Percentiles rank a stretch among this genome's conserved stretches.
Conservation (phyloP, 2,888 invertebrate genomes). For the Torymus auratus region DNA sequence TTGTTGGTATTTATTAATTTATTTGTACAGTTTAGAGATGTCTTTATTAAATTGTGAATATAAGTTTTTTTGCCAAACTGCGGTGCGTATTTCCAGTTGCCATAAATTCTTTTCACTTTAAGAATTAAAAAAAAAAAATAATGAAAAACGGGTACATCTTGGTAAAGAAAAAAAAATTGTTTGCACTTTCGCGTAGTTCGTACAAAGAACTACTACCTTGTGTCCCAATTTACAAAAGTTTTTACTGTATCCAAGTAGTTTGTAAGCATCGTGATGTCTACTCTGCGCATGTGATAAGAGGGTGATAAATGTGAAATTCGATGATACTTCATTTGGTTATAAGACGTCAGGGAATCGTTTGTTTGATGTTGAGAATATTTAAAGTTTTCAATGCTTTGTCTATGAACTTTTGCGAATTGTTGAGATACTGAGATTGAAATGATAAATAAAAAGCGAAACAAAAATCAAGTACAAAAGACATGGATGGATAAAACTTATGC, state of each 20-base stretch:
- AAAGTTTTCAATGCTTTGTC: constrained; percentile 31
- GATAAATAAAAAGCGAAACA: constrained; percentile 28
- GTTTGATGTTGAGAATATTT: constrained; percentile 46
- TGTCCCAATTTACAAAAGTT: constrained; percentile 43
- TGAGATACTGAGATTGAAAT: constrained; percentile 23
- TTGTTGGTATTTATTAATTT: constrained; percentile 55
- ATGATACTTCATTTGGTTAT: constrained; percentile 44
- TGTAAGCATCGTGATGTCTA: constrained; percentile 52
- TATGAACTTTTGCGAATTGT: constrained; percentile 40
- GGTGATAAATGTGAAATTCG: constrained; percentile 51
- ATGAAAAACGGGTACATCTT: constrained; percentile 28
- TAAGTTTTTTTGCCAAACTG: constrained; percentile 53
- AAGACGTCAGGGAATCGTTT: constrained; percentile 38
- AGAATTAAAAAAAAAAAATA: constrained; percentile 15
- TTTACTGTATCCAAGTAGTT: constrained; percentile 47
- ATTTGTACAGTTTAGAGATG: constrained; percentile 54
- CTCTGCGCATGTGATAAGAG: constrained; percentile 56
- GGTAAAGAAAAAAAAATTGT: constrained; percentile 26
- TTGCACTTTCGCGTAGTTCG: constrained; percentile 21
- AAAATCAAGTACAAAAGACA: constrained; percentile 54
- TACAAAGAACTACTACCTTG: constrained; percentile 34
- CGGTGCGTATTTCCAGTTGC: constrained; percentile 57
- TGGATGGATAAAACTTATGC: constrained; percentile 34
- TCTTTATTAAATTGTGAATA: constrained; percentile 44
- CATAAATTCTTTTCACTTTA: constrained; percentile 39